phyloP scores from a whole-genome alignment of 2,113 vertebrate genomes.

The Coptodon bakossiorum region DNA sequence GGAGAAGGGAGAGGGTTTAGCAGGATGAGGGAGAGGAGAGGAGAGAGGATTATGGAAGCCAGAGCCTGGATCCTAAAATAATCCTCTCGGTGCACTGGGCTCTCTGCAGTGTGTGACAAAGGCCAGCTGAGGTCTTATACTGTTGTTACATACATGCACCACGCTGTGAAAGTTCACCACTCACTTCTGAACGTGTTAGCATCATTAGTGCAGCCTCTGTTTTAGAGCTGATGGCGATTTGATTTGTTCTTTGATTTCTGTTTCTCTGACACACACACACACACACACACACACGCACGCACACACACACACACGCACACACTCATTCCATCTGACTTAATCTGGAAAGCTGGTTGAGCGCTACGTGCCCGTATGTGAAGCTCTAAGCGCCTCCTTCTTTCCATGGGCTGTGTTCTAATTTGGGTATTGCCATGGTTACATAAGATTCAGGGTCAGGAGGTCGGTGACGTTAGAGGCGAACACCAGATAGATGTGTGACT shows the following conservation, averaged over 20 bases:
- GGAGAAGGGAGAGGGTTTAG: slow-evolving; percentile 68
- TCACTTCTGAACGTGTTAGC: background rate
- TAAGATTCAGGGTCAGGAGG: slow-evolving; percentile 69
- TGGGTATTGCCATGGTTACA: slow-evolving; percentile 64
- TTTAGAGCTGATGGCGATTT: background rate
- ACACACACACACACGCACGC: background rate
- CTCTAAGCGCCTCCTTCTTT: slow-evolving; percentile 49
- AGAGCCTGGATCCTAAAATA: slow-evolving; percentile 70
- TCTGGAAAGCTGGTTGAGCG: slow-evolving; percentile 50
- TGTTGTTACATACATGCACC: background rate
- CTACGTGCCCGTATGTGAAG: slow-evolving; percentile 9
- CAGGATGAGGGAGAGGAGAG: slow-evolving; percentile 62
- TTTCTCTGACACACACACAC: background rate
- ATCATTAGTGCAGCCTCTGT: background rate
- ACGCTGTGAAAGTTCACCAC: background rate
- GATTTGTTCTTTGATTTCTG: background rate
- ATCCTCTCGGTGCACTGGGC: slow-evolving; percentile 62
- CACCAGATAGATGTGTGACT: slow-evolving; percentile 36
- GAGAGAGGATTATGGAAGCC: slow-evolving; percentile 67
- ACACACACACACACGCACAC: background rate
- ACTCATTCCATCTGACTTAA: slow-evolving; percentile 41
- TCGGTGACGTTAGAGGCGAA: slow-evolving; percentile 45
- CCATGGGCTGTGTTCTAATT: slow-evolving; percentile 61
- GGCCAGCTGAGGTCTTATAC: slow-evolving; percentile 20
- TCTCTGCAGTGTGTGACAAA: slow-evolving; percentile 37